Conservation (phyloP, 2,113 vertebrate species). For the Pontoporia blainvillei region DNA sequence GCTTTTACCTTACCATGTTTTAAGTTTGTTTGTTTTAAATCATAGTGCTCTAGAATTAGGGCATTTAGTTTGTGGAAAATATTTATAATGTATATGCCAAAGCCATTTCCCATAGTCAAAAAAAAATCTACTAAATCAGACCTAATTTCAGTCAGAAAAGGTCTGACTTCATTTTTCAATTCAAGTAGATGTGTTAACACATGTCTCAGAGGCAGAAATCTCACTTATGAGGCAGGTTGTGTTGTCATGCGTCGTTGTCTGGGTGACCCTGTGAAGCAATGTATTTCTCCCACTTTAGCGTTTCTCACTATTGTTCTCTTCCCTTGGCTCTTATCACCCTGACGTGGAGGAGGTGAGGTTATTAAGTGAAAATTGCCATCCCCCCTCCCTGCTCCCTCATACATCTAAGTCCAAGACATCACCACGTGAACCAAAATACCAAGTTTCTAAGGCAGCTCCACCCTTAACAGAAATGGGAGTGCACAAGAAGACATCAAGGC, state of each 20-base stretch:
- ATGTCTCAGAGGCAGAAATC: background rate
- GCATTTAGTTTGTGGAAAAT: background rate
- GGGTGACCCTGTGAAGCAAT: background rate
- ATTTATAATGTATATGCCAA: background rate
- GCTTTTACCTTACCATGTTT: background rate
- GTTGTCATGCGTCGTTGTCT: background rate
- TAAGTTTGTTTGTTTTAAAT: background rate
- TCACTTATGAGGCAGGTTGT: background rate
- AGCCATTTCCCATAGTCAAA: background rate
- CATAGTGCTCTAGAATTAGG: background rate
- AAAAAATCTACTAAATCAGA: background rate
- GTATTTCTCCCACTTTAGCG: background rate
- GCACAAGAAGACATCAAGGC: background rate
- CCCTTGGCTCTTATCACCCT: background rate
- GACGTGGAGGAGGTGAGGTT: background rate
- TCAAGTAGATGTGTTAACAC: background rate
- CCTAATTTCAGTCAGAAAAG: background rate
- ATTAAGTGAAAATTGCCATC: background rate
- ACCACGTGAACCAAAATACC: background rate
- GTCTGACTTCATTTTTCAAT: background rate
- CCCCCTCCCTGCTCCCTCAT: background rate
- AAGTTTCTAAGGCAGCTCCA: background rate
- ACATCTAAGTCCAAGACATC: background rate
- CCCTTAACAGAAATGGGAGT: background rate
- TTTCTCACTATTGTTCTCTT: background rate